Evolutionary conservation across 2,113 vertebrate genomes (phyloP).

Genomic region (Tenrec ecaudatus): DNA sequence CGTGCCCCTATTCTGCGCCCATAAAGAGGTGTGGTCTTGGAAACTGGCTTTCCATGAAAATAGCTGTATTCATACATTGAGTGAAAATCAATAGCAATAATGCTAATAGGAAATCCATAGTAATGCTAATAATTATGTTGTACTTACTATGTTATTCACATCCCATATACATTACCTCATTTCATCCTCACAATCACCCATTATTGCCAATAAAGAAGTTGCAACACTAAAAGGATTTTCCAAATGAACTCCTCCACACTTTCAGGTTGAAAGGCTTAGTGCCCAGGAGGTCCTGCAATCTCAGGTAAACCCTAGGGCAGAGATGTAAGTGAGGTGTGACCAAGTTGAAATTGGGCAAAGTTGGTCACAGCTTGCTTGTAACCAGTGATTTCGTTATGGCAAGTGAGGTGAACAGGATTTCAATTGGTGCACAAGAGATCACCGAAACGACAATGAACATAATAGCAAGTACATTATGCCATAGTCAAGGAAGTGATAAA

Average conservation of each 20-base stretch:
- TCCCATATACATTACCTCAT: neutral
- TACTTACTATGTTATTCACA: neutral
- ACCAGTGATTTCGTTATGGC: neutral
- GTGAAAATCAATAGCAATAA: too few relatives aligned
- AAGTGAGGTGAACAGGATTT: neutral
- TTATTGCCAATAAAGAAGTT: constrained; percentile 37
- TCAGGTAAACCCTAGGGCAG: too few relatives aligned
- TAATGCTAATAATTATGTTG: neutral
- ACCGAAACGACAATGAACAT: neutral
- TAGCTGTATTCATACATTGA: neutral
- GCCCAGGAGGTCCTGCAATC: too few relatives aligned
- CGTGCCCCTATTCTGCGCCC: neutral
- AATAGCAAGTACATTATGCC: neutral
- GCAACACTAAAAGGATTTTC: neutral
- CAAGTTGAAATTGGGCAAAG: neutral
- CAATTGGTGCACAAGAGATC: neutral
- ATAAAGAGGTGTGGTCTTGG: neutral
- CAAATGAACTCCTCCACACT: neutral
- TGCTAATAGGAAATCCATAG: too few relatives aligned
- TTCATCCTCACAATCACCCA: neutral
- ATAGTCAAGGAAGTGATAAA: neutral
- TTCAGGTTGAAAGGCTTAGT: too few relatives aligned
- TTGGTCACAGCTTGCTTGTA: neutral
- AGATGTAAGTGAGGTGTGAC: neutral
- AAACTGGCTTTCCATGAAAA: neutral